Base-by-base conservation (phyloP, 2,113 vertebrate genomes). In the Sylvia atricapilla region DNA sequence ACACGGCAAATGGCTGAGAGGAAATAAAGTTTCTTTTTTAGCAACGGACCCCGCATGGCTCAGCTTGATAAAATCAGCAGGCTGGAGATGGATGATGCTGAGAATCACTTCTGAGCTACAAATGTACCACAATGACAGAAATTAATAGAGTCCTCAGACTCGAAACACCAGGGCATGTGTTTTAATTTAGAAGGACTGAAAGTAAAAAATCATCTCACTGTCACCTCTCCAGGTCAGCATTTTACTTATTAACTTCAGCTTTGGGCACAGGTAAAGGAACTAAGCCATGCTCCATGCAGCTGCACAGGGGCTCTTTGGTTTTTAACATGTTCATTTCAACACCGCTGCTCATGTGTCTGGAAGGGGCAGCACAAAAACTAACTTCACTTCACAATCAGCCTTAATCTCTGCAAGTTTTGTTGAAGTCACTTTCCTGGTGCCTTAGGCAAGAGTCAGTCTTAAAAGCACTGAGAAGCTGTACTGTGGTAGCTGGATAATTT, bases 361-460 rank as follows among this genome's bases (percentile, higher is more conserved):
- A 92, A 93, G 31, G 13, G 39, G 30, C 73, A 88, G 79, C 7
- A 66, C 25, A 67, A 76, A 78, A 74, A 30, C 33, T 37, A 37
- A 75, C 76, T 93, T 87, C 60, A 46, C 66, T 95, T 82, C 69
- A 95, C 82, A 92, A 95, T 89, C 89, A 90, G 52, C 10, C 52
- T 92, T 92, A 93, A 95, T 95, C 79, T 95, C 59, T 82, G 72
- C 33, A 87, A 74, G 69, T 95, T 95, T 85, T 79, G 85, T 49
- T 94, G 66, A 87, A 95, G 90, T 91, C 63, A 74, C 83, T 95
- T 95, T 87, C 63, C 50, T 8, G 28, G 31, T 11, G 37, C 95
- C 90, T 70, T 46, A 49, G 55, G 95, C 91, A 92, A 95, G 95
- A 95, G 92, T 96, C 88, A 84, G 74, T 84, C 77, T 93, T 85